Base-by-base conservation (phyloP, 2,888 invertebrate species). In the Zootermopsis nevadensis region DNA sequence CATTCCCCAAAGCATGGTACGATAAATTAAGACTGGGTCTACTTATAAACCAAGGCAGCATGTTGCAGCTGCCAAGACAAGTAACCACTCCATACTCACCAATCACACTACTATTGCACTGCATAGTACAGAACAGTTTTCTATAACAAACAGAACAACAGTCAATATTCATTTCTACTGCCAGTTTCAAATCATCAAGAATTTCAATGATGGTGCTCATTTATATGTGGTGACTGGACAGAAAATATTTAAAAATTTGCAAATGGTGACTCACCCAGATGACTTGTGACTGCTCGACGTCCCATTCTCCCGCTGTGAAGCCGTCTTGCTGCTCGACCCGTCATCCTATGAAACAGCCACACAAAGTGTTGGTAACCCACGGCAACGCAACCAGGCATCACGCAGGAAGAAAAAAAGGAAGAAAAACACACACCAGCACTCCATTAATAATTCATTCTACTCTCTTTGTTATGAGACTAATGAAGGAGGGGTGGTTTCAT, bases 281-380 rank as follows among this genome's bases (percentile, higher is more conserved):
- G 90, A 89, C 86, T 90, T 90, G 85, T 90, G 91, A 85, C 90
- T 89, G 86, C 92, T 93, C 86, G 86, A 86, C 27, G 86, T 84
- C 80, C 92, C 93, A 89, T 94, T 92, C 88, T 92, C 94, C 81
- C 86, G 86, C 35, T 85, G 83, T 38, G 84, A 82, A 53, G 85
- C 85, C 60, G 84, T 81, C 81, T 86, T 86, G 84, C 83, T 81
- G 86, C 80, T 85, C 86, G 89, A 88, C 86, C 87, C 87, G 87
- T 91, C 91, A 88, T 91, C 91, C 91, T 91, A 90, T 87, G 90
- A 91, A 88, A 90, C 90, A 90, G 90, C 89, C 90, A 86, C 86
- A 86, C 84, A 86, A 86, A 86, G 84, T 85, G 85, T 85, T 84
- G 86, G 84, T 85, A 86, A 84, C 85, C 85, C 82, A 84, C 85